These are phyloP conservation scores for Uloborus plumipes DNA, from an alignment of 2,888 invertebrate species.

Conservation along the genomic window DNA sequence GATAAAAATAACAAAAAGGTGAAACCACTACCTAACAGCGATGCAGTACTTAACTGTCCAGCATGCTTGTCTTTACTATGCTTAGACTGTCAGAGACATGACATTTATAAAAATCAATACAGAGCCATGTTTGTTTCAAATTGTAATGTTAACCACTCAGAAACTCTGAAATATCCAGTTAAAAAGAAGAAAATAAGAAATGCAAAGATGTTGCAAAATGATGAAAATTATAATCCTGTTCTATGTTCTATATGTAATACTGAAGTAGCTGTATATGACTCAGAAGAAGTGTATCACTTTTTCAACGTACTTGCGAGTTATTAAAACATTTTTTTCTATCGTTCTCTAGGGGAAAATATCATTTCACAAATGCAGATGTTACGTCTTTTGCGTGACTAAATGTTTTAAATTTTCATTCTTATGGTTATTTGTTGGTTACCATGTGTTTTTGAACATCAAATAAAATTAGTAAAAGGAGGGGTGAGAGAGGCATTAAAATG, in stretches of 20 bases:
- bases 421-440: too few species aligned
- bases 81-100: conserved; percentile 74
- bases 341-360: too few species aligned
- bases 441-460: too few species aligned
- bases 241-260: conserved; percentile 75
- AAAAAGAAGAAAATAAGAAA: conserved; percentile 68
- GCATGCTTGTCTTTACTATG: conserved; percentile 76
- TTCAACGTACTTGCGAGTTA: conserved; percentile 75
- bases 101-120: conserved; percentile 74
- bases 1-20: conserved; percentile 3
- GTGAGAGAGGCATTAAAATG: too few species aligned
- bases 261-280: conserved; percentile 75
- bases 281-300: conserved; percentile 76
- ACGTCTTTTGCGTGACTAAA: too few species aligned
- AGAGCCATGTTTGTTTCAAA: conserved; percentile 77
- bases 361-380: too few species aligned
- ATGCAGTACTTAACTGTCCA: conserved; percentile 77
- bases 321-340: not conserved
- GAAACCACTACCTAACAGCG: conserved; percentile 72
- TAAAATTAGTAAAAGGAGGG: too few species aligned
- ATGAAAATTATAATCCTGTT: conserved; percentile 74
- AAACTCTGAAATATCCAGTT: conserved; percentile 68
- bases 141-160: conserved; percentile 73
- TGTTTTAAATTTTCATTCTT: too few species aligned
- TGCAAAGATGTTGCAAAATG: conserved; percentile 34